A percentile compares a stretch with the other conserved stretches of the same genome.
Conservation (phyloP, 2,797 vertebrate species). For the Pantherophis vulpinus region DNA sequence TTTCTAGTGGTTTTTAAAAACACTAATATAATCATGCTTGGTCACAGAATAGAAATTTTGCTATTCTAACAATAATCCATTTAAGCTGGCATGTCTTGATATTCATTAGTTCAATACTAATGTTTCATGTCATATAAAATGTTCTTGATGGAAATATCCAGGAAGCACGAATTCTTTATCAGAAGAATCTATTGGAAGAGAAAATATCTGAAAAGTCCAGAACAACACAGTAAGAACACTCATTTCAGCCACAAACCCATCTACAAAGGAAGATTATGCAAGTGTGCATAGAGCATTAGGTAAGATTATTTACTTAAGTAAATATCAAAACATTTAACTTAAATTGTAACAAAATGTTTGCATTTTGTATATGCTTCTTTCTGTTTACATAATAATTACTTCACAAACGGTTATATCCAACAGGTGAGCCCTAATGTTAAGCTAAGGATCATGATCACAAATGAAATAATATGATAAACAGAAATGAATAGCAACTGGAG, state of each 20-base stretch:
- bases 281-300: not conserved
- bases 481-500: not conserved
- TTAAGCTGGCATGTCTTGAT: not conserved
- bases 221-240: not conserved
- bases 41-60: not conserved
- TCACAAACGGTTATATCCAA: not conserved
- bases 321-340: not conserved
- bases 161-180: not conserved
- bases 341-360: not conserved
- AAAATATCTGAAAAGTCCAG: not conserved
- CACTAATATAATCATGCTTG: not conserved
- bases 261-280: not conserved
- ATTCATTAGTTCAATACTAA: not conserved
- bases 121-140: not conserved
- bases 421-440: not conserved
- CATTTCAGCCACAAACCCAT: not conserved
- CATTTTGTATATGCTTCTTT: not conserved
- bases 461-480: not conserved
- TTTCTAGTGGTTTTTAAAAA: not conserved
- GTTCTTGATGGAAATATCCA: not conserved
- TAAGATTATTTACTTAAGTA: not conserved
- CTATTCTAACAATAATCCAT: not conserved
- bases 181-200: not conserved
- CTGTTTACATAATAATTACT: not conserved
- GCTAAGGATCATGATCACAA: not conserved